Conservation (phyloP, 2,888 invertebrate species). For the Drosophila stalkeri region DNA sequence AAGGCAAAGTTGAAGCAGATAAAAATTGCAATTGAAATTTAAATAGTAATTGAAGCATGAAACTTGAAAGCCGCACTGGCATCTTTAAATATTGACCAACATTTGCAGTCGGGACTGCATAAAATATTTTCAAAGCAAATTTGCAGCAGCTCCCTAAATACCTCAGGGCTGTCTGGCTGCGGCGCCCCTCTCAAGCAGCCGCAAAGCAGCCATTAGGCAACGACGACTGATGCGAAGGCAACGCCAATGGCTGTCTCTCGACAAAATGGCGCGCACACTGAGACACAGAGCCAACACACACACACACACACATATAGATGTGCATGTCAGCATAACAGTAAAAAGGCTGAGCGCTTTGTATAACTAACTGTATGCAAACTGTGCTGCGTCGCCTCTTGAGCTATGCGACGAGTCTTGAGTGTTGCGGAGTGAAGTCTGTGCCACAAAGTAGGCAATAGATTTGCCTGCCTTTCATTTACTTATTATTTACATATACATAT, state of each 20-base stretch:
- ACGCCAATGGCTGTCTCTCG: conserved; percentile 63
- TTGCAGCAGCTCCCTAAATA: conserved; percentile 51
- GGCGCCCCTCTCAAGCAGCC: conserved; percentile 57
- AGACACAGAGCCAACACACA: conserved; percentile 18
- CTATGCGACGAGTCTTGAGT: conserved; percentile 48
- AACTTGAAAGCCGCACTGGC: conserved; percentile 30
- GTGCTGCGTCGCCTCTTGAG: conserved; percentile 64
- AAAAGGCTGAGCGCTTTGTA: conserved; percentile 67
- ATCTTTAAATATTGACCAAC: conserved; percentile 48
- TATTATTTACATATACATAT: conserved; percentile 36
- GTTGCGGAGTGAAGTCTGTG: conserved; percentile 4
- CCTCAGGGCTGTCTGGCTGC: conserved; percentile 44
- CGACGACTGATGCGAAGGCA: conserved; percentile 68
- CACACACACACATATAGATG: conserved; percentile 14
- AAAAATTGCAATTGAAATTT: conserved; percentile 33
- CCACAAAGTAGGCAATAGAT: conserved; percentile 33
- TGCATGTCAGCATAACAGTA: conserved; percentile 48
- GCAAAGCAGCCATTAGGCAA: conserved; percentile 76
- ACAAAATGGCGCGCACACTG: conserved; percentile 58
- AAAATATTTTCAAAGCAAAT: conserved; percentile 42
- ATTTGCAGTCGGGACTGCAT: conserved; percentile 42
- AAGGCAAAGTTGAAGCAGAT: conserved; percentile 15
- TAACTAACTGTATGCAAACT: conserved; percentile 73
- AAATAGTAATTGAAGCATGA: conserved; percentile 18
- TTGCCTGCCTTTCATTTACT: conserved; percentile 18